Conservation (phyloP, 2,113 vertebrate species). For the Brachypodius melanocephalos region DNA sequence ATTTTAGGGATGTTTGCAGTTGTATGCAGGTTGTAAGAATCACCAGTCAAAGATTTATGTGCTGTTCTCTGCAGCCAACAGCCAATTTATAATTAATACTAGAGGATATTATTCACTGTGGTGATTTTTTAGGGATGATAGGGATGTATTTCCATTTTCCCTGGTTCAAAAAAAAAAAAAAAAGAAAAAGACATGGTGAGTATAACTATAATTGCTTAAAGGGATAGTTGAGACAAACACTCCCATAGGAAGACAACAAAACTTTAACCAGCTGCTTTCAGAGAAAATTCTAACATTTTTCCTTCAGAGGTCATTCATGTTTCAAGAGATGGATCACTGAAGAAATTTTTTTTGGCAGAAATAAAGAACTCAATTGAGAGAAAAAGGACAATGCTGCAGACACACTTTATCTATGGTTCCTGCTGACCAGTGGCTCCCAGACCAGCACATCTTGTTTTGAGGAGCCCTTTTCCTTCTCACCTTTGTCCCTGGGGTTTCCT, state of each 20-base stretch:
- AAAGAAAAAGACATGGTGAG: not conserved
- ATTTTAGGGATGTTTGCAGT: not conserved
- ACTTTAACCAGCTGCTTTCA: not conserved
- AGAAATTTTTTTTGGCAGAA: not conserved
- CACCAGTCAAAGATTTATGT: not conserved
- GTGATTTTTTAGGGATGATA: not conserved
- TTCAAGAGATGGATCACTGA: not conserved
- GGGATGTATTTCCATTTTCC: not conserved
- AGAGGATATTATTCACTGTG: not conserved
- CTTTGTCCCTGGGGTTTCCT: not conserved
- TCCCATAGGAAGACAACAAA: not conserved
- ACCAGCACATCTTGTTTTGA: rapidly evolving
- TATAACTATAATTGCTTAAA: not conserved
- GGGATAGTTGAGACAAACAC: not conserved
- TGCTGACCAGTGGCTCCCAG: not conserved
- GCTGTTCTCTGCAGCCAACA: not conserved
- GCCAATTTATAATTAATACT: not conserved
- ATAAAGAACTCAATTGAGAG: not conserved
- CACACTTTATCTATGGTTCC: not conserved
- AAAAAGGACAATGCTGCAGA: not conserved
- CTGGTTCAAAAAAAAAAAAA: not conserved
- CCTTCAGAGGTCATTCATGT: not conserved
- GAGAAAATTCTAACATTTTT: not conserved
- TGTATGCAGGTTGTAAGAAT: not conserved
- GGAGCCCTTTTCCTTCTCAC: not conserved